Conservation (phyloP, 1,140 invertebrate species). For the Protaetia brevitarsis region DNA sequence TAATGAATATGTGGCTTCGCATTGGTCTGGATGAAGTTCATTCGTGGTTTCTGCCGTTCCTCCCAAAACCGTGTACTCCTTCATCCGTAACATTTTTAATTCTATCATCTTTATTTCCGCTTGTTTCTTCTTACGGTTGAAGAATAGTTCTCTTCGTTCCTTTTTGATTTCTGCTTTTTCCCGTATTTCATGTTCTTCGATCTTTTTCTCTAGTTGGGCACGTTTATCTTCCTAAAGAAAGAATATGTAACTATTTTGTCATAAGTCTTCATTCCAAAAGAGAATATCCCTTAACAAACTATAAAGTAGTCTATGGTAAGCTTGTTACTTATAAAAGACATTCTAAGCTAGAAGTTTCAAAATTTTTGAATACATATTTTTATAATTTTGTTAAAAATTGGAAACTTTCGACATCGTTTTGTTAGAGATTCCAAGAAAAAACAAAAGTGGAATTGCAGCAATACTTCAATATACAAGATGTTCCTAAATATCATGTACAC, state of each 20-base stretch:
- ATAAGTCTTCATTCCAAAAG: no score
- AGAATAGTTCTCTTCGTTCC: conserved; percentile 82
- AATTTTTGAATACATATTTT: no score
- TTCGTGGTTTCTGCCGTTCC: conserved; percentile 68
- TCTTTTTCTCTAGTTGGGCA: conserved; percentile 87
- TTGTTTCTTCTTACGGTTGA: conserved; percentile 81
- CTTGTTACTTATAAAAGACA: no score
- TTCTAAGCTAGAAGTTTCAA: no score
- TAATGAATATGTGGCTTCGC: conserved; percentile 85
- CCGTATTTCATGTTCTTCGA: conserved; percentile 84
- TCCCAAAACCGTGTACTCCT: conserved; percentile 89
- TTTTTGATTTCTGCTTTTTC: conserved; percentile 83
- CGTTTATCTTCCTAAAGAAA: conserved; percentile 71
- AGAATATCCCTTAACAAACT: no score
- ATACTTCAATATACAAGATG: no score
- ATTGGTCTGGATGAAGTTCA: conserved; percentile 85
- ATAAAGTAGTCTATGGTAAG: no score
- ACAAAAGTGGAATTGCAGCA: no score
- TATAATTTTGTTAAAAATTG: no score
- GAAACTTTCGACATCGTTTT: no score
- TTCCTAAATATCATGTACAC: no score
- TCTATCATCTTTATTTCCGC: conserved; percentile 86
- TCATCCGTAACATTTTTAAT: conserved; percentile 82
- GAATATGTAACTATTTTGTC: neutral
- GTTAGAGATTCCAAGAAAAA: no score